A percentile compares a stretch with the other conserved stretches of the same genome.
Evolutionary conservation across 2,797 vertebrate species (phyloP).

Genomic region (Valencia hispanica): DNA sequence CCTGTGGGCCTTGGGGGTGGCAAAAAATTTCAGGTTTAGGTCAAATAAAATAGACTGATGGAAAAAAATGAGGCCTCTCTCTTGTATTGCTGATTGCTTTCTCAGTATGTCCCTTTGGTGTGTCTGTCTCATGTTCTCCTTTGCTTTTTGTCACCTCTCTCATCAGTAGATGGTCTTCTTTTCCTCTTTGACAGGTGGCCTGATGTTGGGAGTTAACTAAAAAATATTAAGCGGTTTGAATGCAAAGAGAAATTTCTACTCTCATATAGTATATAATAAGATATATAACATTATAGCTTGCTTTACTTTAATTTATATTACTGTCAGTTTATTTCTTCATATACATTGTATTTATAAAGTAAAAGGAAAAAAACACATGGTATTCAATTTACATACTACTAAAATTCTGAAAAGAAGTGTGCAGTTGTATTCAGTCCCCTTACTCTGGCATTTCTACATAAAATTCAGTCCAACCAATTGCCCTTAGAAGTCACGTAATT

Average conservation of each 20-base stretch:
- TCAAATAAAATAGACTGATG: conserved; percentile 63
- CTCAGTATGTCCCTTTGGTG: conserved; percentile 33
- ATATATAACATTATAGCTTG: background rate
- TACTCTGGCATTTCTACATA: background rate
- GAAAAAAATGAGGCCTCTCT: conserved; percentile 53
- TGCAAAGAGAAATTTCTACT: conserved; percentile 17
- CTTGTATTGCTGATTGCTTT: conserved; percentile 41
- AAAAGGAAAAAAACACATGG: background rate
- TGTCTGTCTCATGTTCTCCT: conserved; percentile 47
- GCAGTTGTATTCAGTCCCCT: background rate
- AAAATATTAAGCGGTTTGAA: conserved; percentile 22
- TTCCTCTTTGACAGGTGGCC: conserved; percentile 20
- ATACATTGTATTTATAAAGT: background rate
- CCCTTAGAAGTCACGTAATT: background rate
- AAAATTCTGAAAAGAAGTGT: background rate
- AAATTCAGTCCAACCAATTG: background rate
- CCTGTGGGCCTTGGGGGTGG: conserved; percentile 59
- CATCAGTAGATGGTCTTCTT: conserved; percentile 36
- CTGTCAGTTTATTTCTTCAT: conserved; percentile 17
- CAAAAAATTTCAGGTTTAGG: conserved; percentile 69
- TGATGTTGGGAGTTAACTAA: conserved; percentile 23
- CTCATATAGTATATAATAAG: background rate
- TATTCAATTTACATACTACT: background rate
- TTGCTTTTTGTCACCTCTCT: conserved; percentile 47
- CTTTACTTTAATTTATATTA: background rate